Evolutionary conservation across 1,140 invertebrate genomes (phyloP).

Genomic region (Drosophila kohkoa): DNA sequence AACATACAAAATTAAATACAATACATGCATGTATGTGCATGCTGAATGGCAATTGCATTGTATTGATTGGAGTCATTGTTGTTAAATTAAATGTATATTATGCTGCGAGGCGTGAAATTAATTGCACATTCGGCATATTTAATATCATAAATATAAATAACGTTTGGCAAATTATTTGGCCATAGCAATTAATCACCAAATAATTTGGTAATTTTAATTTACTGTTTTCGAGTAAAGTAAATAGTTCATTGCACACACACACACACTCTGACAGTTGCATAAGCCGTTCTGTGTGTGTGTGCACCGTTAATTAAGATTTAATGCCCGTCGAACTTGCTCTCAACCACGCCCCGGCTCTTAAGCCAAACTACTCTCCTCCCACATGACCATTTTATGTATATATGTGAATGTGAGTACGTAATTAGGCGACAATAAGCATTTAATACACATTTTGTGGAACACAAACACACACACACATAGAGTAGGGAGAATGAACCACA

Average conservation of each 20-base stretch:
- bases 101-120: slow-evolving; percentile 31
- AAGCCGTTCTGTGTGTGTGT: slow-evolving; percentile 46
- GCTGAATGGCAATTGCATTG: slow-evolving; percentile 57
- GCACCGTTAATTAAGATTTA: slow-evolving; percentile 80
- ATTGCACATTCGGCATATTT: slow-evolving; percentile 34
- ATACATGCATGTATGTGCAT: background rate
- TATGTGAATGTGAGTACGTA: slow-evolving; percentile 63
- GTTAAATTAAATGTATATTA: slow-evolving; percentile 39
- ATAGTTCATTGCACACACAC: slow-evolving; percentile 36
- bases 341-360: slow-evolving; percentile 30
- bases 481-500: slow-evolving; percentile 1
- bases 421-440: slow-evolving; percentile 83
- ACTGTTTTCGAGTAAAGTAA: slow-evolving; percentile 51
- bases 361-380: slow-evolving; percentile 12
- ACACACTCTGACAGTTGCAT: slow-evolving; percentile 52
- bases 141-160: slow-evolving; percentile 45
- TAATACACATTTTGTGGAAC: slow-evolving; percentile 73
- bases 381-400: slow-evolving; percentile 15
- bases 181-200: slow-evolving; percentile 76
- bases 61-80: slow-evolving; percentile 66
- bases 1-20: slow-evolving; percentile 2
- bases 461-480: slow-evolving; percentile 18
- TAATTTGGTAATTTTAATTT: slow-evolving; percentile 81
- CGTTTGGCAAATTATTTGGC: slow-evolving; percentile 55
- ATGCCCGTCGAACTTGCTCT: slow-evolving; percentile 39